These are phyloP conservation scores for Notospermus geniculatus DNA, from an alignment of 1,140 invertebrate genomes.

Conservation along the genomic window DNA sequence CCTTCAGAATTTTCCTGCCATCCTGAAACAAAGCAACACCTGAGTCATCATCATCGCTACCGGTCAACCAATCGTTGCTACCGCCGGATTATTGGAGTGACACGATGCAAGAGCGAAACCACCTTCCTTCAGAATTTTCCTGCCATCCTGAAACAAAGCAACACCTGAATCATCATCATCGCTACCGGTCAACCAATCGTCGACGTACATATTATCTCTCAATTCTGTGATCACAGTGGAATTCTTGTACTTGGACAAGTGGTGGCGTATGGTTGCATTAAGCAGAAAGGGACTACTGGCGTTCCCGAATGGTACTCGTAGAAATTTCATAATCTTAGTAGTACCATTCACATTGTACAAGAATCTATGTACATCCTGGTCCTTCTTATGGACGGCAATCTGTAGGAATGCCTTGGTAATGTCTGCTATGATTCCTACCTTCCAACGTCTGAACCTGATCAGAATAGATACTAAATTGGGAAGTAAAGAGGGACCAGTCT, in stretches of 20 bases:
- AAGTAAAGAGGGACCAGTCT: constrained; percentile 17
- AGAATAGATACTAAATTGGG: constrained; percentile 14
- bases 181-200: constrained; percentile 54
- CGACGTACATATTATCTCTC: constrained; percentile 53
- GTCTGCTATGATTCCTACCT: constrained; percentile 12
- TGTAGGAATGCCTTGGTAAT: constrained; percentile 17
- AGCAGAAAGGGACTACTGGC: constrained; percentile 14
- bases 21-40: constrained; percentile 29
- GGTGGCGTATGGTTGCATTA: constrained; percentile 9
- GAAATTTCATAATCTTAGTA: background rate
- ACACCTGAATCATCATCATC: constrained; percentile 29
- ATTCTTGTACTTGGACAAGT: constrained; percentile 36
- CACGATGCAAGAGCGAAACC: too few relatives aligned
- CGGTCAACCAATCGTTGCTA: too few relatives aligned
- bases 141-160: too few relatives aligned
- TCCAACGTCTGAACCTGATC: constrained; percentile 6
- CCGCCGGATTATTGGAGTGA: too few relatives aligned
- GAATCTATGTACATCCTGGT: constrained; percentile 9
- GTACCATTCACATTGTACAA: constrained; percentile 2
- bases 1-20: background rate
- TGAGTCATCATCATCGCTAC: too few relatives aligned
- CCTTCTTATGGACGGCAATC: constrained; percentile 7
- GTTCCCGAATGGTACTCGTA: constrained; percentile 13
- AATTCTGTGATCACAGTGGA: constrained; percentile 31
- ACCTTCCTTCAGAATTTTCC: too few relatives aligned